Conservation (phyloP, 2,888 invertebrate species). For the Peribatodes rhomboidaria region DNA sequence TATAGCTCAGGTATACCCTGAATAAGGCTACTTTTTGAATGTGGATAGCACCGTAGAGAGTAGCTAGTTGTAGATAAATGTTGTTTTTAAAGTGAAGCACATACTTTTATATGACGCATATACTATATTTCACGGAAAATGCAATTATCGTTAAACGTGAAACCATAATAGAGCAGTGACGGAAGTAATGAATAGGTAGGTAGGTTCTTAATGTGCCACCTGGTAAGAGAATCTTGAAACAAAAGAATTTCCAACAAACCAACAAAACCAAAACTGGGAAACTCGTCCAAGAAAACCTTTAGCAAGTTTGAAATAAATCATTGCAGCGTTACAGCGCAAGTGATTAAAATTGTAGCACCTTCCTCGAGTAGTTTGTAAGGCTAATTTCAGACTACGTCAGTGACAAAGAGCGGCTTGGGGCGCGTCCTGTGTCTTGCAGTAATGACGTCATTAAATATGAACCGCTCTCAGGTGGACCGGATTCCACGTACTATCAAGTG, state of each 20-base stretch:
- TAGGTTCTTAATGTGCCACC: neutral
- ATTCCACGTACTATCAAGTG: slow-evolving; percentile 22
- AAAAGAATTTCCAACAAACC: neutral
- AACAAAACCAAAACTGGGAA: neutral
- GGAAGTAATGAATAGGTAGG: neutral
- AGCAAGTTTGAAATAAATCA: slow-evolving; percentile 12
- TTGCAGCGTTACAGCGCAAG: slow-evolving; percentile 21
- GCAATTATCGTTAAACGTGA: no score
- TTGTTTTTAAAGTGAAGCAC: no score
- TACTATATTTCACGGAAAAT: no score
- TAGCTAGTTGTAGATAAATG: no score
- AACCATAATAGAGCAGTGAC: no score
- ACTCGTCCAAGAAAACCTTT: slow-evolving; percentile 2
- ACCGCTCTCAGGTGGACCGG: slow-evolving; percentile 49
- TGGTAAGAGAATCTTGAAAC: neutral
- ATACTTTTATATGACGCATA: no score
- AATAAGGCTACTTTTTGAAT: no score
- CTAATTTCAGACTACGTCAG: slow-evolving; percentile 44
- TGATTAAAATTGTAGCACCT: slow-evolving; percentile 47
- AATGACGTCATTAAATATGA: slow-evolving; percentile 86
- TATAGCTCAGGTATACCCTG: no score
- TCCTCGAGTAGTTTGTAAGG: slow-evolving; percentile 39
- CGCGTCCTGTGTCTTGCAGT: slow-evolving; percentile 71
- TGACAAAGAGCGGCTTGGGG: slow-evolving; percentile 62
- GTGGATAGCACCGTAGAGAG: no score